These are phyloP conservation scores for Saturnia pavonia DNA, from an alignment of 2,888 invertebrate genomes.

Conservation along the genomic window DNA sequence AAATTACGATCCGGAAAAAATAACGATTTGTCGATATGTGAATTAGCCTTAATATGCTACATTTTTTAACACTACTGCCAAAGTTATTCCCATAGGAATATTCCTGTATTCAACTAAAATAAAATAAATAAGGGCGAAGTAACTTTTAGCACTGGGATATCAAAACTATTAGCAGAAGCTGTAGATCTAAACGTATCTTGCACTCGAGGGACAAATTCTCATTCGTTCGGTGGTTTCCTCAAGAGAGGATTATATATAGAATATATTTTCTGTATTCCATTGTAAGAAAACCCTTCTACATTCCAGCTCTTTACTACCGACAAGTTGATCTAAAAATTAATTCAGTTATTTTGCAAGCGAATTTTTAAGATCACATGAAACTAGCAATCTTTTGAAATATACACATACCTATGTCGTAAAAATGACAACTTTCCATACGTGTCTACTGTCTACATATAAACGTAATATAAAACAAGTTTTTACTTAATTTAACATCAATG, in stretches of 20 bases:
- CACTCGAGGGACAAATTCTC: slow-evolving; percentile 1
- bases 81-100: not conserved
- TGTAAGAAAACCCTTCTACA: not conserved
- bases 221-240: not conserved
- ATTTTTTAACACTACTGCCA: not conserved
- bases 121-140: slow-evolving; percentile 1
- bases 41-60: too few species aligned
- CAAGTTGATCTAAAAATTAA: slow-evolving; percentile 13
- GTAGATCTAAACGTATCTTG: slow-evolving; percentile 6
- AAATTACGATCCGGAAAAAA: too few species aligned
- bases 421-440: not conserved
- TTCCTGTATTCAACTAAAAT: not conserved
- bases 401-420: not conserved
- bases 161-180: slow-evolving; percentile 1
- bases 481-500: not conserved
- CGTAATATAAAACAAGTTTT: slow-evolving; percentile 1
- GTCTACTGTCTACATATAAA: not conserved
- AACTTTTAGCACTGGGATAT: not conserved
- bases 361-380: not conserved
- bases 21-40: too few species aligned
- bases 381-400: not conserved
- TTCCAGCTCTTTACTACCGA: not conserved
- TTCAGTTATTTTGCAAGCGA: slow-evolving; percentile 1
- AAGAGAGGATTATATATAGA: not conserved
- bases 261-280: not conserved